Conservation (phyloP, 2,888 invertebrate species). For the Philaethria dido region DNA sequence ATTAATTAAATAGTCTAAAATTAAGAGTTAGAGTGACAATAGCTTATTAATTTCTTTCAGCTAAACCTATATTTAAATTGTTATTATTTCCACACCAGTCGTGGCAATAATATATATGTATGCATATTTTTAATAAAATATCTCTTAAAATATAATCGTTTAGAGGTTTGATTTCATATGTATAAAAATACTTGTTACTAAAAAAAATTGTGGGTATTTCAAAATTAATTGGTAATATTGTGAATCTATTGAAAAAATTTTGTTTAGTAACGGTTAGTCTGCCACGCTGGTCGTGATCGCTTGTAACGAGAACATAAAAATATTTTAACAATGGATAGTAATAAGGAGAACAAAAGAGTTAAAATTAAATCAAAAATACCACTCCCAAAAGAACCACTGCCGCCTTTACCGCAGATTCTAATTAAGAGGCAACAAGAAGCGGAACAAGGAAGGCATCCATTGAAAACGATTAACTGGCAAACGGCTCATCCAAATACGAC, state of each 20-base stretch:
- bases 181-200: neutral
- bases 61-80: no score
- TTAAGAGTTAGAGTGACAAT: no score
- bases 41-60: no score
- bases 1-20: no score
- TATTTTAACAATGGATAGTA: conserved; percentile 50
- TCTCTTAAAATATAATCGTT: no score
- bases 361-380: conserved; percentile 59
- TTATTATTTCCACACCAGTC: no score
- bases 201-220: conserved; percentile 49
- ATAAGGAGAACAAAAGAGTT: conserved; percentile 60
- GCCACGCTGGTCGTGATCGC: conserved; percentile 62
- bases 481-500: conserved; percentile 40
- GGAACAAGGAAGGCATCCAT: conserved; percentile 51
- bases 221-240: neutral
- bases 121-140: no score
- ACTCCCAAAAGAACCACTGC: conserved; percentile 60
- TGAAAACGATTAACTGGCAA: conserved; percentile 56
- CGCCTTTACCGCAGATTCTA: conserved; percentile 59
- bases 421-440: conserved; percentile 45
- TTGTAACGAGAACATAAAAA: conserved; percentile 15
- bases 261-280: conserved; percentile 43
- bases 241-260: neutral
- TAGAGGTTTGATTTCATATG: no score
- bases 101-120: no score